Percentiles rank a stretch among this genome's conserved stretches.
phyloP scores from a whole-genome alignment of 2,797 vertebrate species.

The Cyclopterus lumpus region DNA sequence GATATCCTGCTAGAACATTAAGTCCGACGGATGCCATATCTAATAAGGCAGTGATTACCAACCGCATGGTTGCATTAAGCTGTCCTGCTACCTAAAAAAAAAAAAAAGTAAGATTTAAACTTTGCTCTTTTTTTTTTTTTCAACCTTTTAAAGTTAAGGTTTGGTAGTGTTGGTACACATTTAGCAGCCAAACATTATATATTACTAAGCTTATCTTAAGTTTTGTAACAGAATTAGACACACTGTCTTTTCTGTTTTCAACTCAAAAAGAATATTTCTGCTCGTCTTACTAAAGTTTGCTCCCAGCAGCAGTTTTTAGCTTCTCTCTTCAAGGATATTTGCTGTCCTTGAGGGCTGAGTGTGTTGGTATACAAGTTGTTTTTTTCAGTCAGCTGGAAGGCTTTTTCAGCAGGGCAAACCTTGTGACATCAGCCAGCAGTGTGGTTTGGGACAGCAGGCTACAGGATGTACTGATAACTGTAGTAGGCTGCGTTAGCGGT shows the following conservation, averaged over 20 bases:
- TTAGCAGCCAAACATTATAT: neutral
- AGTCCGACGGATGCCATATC: neutral
- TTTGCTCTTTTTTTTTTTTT: constrained; percentile 12
- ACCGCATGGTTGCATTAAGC: neutral
- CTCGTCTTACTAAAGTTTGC: constrained; percentile 17
- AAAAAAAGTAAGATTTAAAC: neutral
- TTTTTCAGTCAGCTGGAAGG: constrained; percentile 39
- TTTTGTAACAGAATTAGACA: constrained; percentile 5
- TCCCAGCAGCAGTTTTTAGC: constrained; percentile 17
- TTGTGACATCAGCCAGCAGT: constrained; percentile 49
- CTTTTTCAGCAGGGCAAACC: constrained; percentile 29
- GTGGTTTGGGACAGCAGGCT: constrained; percentile 12
- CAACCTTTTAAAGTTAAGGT: neutral
- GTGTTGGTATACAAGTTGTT: constrained; percentile 13
- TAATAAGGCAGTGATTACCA: neutral
- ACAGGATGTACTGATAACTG: constrained; percentile 17
- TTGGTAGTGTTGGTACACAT: neutral
- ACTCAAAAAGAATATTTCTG: constrained; percentile 5
- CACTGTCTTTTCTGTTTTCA: constrained; percentile 10
- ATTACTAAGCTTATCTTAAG: constrained; percentile 2
- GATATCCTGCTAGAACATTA: neutral
- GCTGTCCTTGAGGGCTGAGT: constrained; percentile 37
- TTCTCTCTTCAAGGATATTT: constrained; percentile 14
- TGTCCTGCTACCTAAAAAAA: neutral
- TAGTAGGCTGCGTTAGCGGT: neutral